Evolutionary conservation across 2,113 vertebrate species (phyloP).

Genomic region (Dermatemys mawii): DNA sequence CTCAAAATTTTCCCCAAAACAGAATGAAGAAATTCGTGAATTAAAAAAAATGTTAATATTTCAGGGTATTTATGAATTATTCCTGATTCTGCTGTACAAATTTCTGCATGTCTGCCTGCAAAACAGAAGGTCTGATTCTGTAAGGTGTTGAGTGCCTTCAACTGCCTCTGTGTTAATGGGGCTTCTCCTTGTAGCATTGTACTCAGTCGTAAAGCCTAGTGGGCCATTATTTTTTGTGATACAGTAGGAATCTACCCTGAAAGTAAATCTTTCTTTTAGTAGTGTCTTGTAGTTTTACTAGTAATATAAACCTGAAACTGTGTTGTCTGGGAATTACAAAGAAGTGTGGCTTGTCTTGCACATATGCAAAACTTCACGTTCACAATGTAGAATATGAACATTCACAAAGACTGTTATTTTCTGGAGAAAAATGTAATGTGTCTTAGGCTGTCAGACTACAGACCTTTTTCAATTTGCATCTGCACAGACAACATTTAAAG

Average conservation of each 20-base stretch:
- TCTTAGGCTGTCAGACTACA: not conserved
- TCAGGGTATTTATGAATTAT: not conserved
- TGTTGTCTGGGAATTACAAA: not conserved
- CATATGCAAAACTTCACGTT: slow-evolving; percentile 11
- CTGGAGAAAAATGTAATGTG: not conserved
- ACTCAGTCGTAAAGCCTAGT: not conserved
- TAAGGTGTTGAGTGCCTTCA: not conserved
- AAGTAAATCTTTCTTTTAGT: not conserved
- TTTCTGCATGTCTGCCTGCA: not conserved
- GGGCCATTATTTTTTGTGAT: not conserved
- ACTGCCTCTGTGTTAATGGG: no score
- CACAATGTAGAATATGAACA: not conserved
- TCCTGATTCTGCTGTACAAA: not conserved
- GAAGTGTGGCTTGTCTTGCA: not conserved
- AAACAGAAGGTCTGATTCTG: not conserved
- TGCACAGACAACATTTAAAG: not conserved
- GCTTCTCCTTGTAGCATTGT: not conserved
- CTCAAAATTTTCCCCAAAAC: not conserved
- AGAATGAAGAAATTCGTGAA: not conserved
- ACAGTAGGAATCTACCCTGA: not conserved
- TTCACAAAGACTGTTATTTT: not conserved
- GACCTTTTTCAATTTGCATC: not conserved
- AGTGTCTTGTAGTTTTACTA: not conserved
- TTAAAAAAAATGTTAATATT: not conserved
- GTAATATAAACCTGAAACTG: not conserved